Evolutionary conservation across 2,888 invertebrate genomes (phyloP).

Genomic region (Acanthoscelides obtectus): DNA sequence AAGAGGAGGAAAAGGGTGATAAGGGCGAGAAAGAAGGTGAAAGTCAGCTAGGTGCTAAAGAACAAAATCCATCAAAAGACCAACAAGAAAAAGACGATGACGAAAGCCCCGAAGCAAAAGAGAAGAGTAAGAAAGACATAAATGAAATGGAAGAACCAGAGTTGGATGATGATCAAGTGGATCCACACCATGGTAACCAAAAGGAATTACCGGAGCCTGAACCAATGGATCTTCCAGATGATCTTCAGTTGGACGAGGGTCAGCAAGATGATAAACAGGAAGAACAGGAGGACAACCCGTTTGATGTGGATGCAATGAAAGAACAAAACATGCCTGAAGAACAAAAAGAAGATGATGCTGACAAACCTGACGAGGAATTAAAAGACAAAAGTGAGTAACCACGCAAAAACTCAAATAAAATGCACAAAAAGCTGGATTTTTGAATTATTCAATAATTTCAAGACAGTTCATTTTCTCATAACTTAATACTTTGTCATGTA

Average conservation of each 20-base stretch:
- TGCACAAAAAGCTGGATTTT: too few relatives aligned
- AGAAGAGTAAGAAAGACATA: conserved; percentile 58
- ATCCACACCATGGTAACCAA: conserved; percentile 78
- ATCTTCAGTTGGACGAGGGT: conserved; percentile 74
- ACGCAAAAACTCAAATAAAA: too few relatives aligned
- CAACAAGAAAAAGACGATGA: conserved; percentile 46
- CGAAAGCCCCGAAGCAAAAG: conserved; percentile 52
- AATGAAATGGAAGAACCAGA: conserved; percentile 81
- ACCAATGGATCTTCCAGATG: conserved; percentile 82
- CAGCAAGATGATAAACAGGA: conserved; percentile 56
- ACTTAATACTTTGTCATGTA: too few relatives aligned
- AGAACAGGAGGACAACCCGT: conserved; percentile 73
- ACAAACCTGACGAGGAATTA: conserved; percentile 35
- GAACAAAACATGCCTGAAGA: conserved; percentile 46
- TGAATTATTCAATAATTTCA: too few relatives aligned
- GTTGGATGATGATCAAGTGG: conserved; percentile 72
- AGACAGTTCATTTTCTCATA: too few relatives aligned
- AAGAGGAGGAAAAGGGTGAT: conserved; percentile 48
- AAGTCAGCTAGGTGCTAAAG: conserved; percentile 74
- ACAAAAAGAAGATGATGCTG: conserved; percentile 44
- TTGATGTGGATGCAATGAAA: conserved; percentile 80
- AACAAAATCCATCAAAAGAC: conserved; percentile 50
- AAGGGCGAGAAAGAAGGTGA: conserved; percentile 60
- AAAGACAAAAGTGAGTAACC: not conserved
- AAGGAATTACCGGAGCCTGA: conserved; percentile 77